Evolutionary conservation across 2,797 vertebrate genomes (phyloP).

Genomic region (Heteromormyrus szaboi): DNA sequence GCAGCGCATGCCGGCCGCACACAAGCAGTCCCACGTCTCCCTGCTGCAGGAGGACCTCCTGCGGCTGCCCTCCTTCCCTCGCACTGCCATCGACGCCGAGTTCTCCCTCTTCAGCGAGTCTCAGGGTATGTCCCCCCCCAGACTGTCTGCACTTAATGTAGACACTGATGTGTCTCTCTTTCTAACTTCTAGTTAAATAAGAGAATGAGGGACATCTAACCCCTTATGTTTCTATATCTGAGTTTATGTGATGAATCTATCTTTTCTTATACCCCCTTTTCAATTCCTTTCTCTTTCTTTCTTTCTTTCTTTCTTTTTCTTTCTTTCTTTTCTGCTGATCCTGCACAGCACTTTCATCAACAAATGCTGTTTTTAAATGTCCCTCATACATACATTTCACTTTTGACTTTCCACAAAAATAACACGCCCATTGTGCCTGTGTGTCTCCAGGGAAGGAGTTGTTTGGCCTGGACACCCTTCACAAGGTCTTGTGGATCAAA

Average conservation of each 20-base stretch:
- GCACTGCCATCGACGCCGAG: slow-evolving; percentile 91
- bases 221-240: not conserved
- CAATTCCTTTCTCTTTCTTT: not conserved
- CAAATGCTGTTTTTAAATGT: not conserved
- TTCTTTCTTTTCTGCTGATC: not conserved
- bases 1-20: slow-evolving; percentile 84
- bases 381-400: not conserved
- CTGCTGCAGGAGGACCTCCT: slow-evolving; percentile 96
- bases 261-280: not conserved
- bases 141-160: not conserved
- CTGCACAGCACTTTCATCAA: not conserved
- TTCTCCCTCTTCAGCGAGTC: slow-evolving; percentile 93
- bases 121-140: slow-evolving; percentile 66
- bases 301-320: not conserved
- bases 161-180: too few species aligned
- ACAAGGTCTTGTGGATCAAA: slow-evolving; percentile 98
- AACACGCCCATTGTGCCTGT: not conserved
- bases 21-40: slow-evolving; percentile 96
- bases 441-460: slow-evolving; percentile 78
- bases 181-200: too few species aligned
- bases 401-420: not conserved
- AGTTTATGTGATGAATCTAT: not conserved
- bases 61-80: slow-evolving; percentile 89
- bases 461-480: slow-evolving; percentile 93
- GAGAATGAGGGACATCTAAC: not conserved